Percentiles rank a stretch among this genome's conserved stretches.
These are phyloP conservation scores for Heteromurus nitidus DNA, from an alignment of 2,888 invertebrate species.

Conservation along the genomic window DNA sequence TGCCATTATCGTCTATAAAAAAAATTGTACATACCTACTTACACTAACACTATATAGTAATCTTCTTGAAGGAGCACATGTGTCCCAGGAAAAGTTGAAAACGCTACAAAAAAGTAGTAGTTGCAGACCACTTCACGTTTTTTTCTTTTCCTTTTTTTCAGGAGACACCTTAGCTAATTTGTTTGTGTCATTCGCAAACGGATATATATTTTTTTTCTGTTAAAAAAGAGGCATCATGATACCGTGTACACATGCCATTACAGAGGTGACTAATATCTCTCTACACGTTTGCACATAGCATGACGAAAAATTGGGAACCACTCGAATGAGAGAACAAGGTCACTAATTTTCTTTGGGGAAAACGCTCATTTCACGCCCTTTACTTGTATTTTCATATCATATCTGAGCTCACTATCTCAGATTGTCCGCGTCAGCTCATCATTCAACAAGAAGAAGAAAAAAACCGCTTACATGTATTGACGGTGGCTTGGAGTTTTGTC, in stretches of 20 bases:
- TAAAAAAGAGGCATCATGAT: neutral
- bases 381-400: neutral
- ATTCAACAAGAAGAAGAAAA: neutral
- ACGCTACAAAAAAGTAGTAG: neutral
- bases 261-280: neutral
- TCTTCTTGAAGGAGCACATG: neutral
- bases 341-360: conserved; percentile 3
- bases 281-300: neutral
- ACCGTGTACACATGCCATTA: neutral
- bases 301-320: too few relatives aligned
- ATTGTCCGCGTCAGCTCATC: neutral
- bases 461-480: neutral
- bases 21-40: neutral
- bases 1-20: neutral
- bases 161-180: conserved; percentile 50
- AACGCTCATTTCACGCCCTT: conserved; percentile 6
- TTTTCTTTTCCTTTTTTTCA: neutral
- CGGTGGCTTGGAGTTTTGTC: neutral
- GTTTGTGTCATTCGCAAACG: conserved; percentile 33
- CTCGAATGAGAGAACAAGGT: conserved; percentile 9
- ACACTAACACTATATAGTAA: neutral
- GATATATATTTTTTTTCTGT: neutral
- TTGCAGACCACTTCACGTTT: conserved; percentile 8
- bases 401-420: neutral
- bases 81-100: neutral